Evolutionary conservation across 2,113 vertebrate species (phyloP), one percentile per base, ranked within the genome.

Genomic region (Sisor rabdophorus): DNA sequence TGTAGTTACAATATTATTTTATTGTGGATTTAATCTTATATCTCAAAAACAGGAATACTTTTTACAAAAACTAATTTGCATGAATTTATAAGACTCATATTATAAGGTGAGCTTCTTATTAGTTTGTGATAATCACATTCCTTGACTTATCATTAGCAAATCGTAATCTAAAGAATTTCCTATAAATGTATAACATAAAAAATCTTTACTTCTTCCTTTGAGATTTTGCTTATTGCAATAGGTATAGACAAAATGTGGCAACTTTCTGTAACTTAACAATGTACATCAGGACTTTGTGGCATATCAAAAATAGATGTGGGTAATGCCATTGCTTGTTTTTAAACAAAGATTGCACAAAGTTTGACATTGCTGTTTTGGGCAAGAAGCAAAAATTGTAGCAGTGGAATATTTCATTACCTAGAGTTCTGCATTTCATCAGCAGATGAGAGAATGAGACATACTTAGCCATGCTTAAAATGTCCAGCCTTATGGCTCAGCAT

Each of bases 371-470:
- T 52, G 15, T 69, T 52, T 24, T 30, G 11, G 65, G 65, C 15
- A 12, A 6, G n/a, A 1, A 3, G 10, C 48, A 52, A 52, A 17
- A 7, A 69, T 17, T 68, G 22, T 28, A 19, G 24, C 60, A 40
- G 50, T 75, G 73, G 50, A 75, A 65, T 3, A 22, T 52, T 64
- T 47, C 73, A 64, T 36, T 22, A 16, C 30, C 50, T 32, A 40
- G 60, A n/a, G 63, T 64, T 71, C 79, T 70, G 63, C 64, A 63
- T 30, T 77, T 47, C 80, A 81, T 81, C 70, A 81, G 26, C 30
- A 32, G 44, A 44, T 55, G 48, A 60, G 47, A 73, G 48, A 55
- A 52, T 22, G 60, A 73, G 22, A 3, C 17, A 15, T 24, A 69
- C 60, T 76, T 55, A 32, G 59, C 26, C 54, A 24, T n/a, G 3